Evolutionary conservation across 2,888 invertebrate species (phyloP), one percentile per base, ranked within the genome.

Genomic region (Diogma glabrata): DNA sequence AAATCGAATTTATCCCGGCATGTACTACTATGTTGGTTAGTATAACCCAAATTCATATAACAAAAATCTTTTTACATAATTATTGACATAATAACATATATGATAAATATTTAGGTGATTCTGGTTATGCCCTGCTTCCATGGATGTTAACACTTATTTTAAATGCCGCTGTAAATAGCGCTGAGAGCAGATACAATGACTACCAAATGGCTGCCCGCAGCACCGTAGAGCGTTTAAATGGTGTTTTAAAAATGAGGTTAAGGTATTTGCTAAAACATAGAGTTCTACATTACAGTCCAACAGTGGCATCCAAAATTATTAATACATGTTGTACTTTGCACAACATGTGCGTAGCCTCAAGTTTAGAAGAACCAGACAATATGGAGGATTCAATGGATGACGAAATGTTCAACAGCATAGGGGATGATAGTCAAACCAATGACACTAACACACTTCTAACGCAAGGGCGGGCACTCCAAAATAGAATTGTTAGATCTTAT

Each of bases 51-150:
- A 33, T 7, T 33, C n/a, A n/a, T n/a, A n/a, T n/a, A n/a, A n/a
- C n/a, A n/a, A n/a, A n/a, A n/a, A n/a, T n/a, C n/a, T n/a, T n/a
- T n/a, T n/a, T n/a, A n/a, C n/a, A n/a, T n/a, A n/a, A n/a, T n/a
- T n/a, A n/a, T n/a, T n/a, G n/a, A n/a, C n/a, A n/a, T n/a, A n/a
- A n/a, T n/a, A n/a, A n/a, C n/a, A n/a, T n/a, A n/a, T n/a, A n/a
- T n/a, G n/a, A n/a, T n/a, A 33, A 33, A 33, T 33, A 33, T 33
- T 33, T 33, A 33, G 33, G 33, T 33, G 33, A 33, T 33, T 33
- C 33, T 2, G 33, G 33, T 12, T 33, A 33, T 12, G n/a, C n/a
- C n/a, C n/a, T n/a, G n/a, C n/a, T n/a, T n/a, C n/a, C n/a, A n/a
- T n/a, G n/a, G n/a, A n/a, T 33, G 33, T 16, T 33, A 33, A 3